Conservation (phyloP, 2,888 invertebrate species). For the Bimastos eiseni region DNA sequence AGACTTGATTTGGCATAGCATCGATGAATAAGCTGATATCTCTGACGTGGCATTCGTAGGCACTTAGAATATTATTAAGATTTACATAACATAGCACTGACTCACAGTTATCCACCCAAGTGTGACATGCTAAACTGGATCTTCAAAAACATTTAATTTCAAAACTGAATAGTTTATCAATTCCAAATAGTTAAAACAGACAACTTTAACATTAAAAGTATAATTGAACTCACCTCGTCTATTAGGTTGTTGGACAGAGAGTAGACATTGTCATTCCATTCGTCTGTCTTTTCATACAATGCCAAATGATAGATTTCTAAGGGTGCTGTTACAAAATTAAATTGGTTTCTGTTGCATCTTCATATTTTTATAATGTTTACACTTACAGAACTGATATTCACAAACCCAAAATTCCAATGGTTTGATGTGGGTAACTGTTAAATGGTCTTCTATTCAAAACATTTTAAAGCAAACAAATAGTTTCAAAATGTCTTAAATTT, state of each 20-base stretch:
- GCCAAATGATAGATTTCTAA: conserved; percentile 2
- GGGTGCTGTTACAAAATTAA: conserved; percentile 16
- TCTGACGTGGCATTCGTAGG: too few relatives aligned
- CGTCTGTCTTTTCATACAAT: background rate
- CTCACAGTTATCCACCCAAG: too few relatives aligned
- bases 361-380: background rate
- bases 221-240: background rate
- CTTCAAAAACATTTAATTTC: background rate
- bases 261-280: conserved; percentile 9
- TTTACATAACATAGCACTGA: too few relatives aligned
- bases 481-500: too few relatives aligned
- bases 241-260: background rate
- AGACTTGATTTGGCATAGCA: too few relatives aligned
- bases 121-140: too few relatives aligned
- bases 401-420: background rate
- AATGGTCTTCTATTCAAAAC: background rate
- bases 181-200: background rate
- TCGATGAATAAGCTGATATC: too few relatives aligned
- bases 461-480: too few relatives aligned
- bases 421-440: background rate
- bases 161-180: background rate
- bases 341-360: too few relatives aligned
- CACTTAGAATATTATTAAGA: too few relatives aligned
- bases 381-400: background rate
- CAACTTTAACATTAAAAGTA: background rate